Percentiles rank a stretch among this genome's conserved stretches.
Conservation (phyloP, 2,113 vertebrate genomes). For the Crotalus horridus region DNA sequence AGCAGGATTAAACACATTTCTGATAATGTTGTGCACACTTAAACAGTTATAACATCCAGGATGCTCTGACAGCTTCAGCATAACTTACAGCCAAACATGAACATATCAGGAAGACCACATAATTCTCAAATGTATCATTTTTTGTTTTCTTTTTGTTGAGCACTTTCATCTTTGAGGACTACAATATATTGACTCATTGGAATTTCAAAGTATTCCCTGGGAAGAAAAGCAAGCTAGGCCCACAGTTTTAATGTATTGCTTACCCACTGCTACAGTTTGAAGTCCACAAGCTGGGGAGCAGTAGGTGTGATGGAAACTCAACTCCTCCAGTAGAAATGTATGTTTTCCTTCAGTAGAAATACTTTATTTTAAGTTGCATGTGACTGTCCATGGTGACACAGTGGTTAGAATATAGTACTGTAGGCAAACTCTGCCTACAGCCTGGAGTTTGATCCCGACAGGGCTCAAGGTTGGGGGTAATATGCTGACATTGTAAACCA, state of each 20-base stretch:
- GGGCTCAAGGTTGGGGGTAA: too few relatives aligned
- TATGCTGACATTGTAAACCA: too few relatives aligned
- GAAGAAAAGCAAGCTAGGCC: background rate
- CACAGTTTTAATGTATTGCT: background rate
- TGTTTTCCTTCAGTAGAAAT: background rate
- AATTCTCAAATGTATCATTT: conserved; percentile 19
- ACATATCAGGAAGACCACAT: background rate
- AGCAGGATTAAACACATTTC: conserved; percentile 17
- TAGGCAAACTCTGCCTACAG: too few relatives aligned
- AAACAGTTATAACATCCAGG: conserved; percentile 52
- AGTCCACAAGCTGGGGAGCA: background rate
- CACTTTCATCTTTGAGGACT: conserved; percentile 22
- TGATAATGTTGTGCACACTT: background rate
- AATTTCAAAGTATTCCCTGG: background rate
- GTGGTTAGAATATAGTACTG: too few relatives aligned
- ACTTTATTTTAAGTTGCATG: background rate
- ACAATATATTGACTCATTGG: background rate
- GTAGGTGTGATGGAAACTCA: background rate
- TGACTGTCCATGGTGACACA: background rate
- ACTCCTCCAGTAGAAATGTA: background rate
- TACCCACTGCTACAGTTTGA: background rate
- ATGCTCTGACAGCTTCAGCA: conserved; percentile 43
- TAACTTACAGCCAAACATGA: conserved; percentile 50
- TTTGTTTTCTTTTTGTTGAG: background rate
- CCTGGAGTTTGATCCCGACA: too few relatives aligned